phyloP scores from a whole-genome alignment of 2,797 vertebrate genomes.

The Gambelia wislizenii region DNA sequence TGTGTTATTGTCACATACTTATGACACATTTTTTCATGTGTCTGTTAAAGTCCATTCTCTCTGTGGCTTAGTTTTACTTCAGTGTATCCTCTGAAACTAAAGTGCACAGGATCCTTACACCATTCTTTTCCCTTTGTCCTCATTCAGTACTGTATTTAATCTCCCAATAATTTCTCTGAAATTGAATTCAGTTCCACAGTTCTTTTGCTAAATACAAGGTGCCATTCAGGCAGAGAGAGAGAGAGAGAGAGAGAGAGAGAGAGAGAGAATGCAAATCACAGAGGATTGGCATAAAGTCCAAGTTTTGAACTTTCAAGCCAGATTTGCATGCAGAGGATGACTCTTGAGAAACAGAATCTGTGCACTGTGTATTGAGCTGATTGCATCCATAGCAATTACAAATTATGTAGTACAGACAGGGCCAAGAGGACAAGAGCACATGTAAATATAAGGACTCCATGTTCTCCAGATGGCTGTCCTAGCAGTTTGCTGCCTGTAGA shows the following conservation, averaged over 20 bases:
- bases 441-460: neutral
- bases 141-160: no score
- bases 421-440: neutral
- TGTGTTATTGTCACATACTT: no score
- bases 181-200: no score
- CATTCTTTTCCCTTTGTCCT: no score
- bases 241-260: neutral
- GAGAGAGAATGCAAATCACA: neutral
- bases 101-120: no score
- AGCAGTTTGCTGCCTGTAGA: neutral
- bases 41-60: no score
- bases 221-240: neutral
- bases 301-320: neutral
- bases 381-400: neutral
- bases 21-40: no score
- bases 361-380: neutral
- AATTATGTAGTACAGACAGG: neutral
- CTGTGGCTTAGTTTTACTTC: no score
- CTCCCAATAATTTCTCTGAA: no score
- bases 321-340: neutral
- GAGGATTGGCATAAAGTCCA: neutral
- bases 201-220: neutral
- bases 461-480: neutral
- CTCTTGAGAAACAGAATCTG: neutral
- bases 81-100: no score